Percentiles rank a stretch among this genome's conserved stretches.
Evolutionary conservation across 2,113 vertebrate genomes (phyloP).

Genomic region (Sander lucioperca): DNA sequence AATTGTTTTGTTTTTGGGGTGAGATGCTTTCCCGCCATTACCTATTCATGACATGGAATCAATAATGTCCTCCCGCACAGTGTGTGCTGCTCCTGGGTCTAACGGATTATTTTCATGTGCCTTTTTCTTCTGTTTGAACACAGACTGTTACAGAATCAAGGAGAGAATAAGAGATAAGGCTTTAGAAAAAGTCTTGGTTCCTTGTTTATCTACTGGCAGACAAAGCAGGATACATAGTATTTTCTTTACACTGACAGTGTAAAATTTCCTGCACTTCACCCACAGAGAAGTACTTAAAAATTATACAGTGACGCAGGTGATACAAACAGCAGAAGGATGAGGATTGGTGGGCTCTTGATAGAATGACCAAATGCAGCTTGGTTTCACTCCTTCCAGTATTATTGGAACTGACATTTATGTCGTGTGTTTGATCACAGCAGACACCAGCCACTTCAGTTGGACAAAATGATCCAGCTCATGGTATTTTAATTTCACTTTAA

Average conservation of each 20-base stretch:
- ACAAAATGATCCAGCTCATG: background rate
- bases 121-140: constrained; percentile 52
- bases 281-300: constrained; percentile 18
- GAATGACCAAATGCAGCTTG: background rate
- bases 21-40: constrained; percentile 47
- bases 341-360: background rate
- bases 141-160: constrained; percentile 40
- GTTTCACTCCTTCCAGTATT: background rate
- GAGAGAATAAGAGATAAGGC: constrained; percentile 43
- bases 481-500: constrained; percentile 32
- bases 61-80: constrained; percentile 33
- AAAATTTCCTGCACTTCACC: constrained; percentile 8
- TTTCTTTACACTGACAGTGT: constrained; percentile 41
- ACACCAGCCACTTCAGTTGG: background rate
- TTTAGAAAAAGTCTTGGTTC: constrained; percentile 18
- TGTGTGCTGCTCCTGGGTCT: constrained; percentile 38
- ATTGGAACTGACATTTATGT: background rate
- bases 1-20: constrained; percentile 45
- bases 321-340: background rate
- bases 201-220: constrained; percentile 38
- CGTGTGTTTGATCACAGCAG: background rate
- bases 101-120: constrained; percentile 62
- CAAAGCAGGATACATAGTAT: constrained; percentile 28
- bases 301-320: constrained; percentile 3
- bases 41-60: constrained; percentile 68